phyloP scores from a whole-genome alignment of 2,888 invertebrate genomes.

The Ganaspis brasiliensis region DNA sequence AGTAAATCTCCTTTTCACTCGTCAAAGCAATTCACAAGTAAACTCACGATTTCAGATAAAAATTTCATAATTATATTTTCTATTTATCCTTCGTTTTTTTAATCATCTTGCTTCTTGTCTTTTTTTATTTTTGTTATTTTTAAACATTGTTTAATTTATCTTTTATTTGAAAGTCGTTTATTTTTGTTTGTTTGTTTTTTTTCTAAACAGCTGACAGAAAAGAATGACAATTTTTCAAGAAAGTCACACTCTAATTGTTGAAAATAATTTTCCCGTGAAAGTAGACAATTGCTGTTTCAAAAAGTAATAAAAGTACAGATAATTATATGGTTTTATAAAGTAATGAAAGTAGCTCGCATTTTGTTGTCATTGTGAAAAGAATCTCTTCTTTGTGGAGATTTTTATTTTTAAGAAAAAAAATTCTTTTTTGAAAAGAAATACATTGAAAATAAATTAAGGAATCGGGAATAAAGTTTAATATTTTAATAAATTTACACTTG shows the following conservation, averaged over 20 bases:
- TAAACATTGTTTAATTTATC: too few relatives aligned
- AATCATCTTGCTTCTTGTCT: too few relatives aligned
- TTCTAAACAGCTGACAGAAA: neutral
- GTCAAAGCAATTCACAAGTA: neutral
- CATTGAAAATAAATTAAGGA: neutral
- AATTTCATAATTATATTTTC: too few relatives aligned
- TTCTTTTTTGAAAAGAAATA: neutral
- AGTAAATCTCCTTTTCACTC: neutral
- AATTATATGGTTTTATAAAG: neutral
- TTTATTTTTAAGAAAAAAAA: neutral
- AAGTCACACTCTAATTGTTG: neutral
- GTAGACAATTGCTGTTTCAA: neutral
- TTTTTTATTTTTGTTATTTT: too few relatives aligned
- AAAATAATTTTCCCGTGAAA: conserved; percentile 11
- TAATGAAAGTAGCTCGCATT: neutral
- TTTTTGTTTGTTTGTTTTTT: neutral
- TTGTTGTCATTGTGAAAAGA: neutral
- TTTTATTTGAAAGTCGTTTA: neutral
- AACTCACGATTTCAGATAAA: too few relatives aligned
- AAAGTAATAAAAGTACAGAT: neutral
- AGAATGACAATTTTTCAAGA: neutral
- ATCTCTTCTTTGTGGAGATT: neutral
- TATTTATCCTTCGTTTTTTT: too few relatives aligned
- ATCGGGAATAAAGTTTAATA: too few relatives aligned
- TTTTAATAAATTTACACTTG: too few relatives aligned